Conservation (phyloP, 2,113 vertebrate genomes). For the Microtus pennsylvanicus region DNA sequence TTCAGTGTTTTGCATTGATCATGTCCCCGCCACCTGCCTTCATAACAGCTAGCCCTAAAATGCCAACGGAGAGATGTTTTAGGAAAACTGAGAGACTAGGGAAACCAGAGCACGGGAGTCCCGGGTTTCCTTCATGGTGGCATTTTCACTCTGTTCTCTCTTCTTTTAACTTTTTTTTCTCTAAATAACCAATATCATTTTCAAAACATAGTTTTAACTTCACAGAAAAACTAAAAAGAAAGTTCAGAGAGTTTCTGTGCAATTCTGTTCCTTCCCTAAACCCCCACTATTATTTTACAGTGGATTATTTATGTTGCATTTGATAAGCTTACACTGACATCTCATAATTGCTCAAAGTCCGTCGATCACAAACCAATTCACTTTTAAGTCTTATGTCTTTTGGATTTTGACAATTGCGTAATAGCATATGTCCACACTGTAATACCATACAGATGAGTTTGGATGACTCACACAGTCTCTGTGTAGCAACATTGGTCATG, state of each 20-base stretch:
- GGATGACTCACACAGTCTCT: background rate
- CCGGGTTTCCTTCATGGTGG: rapidly evolving
- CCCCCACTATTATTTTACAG: too few relatives aligned
- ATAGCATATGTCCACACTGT: background rate
- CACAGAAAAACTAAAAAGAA: background rate
- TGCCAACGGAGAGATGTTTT: background rate
- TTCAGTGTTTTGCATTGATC: background rate
- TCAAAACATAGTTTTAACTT: background rate
- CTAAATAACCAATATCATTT: background rate
- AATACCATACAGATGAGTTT: background rate
- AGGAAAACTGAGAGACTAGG: too few relatives aligned
- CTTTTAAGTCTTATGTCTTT: background rate
- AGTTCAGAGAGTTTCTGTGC: background rate
- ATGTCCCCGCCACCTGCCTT: background rate
- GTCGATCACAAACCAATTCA: too few relatives aligned
- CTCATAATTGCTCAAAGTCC: background rate
- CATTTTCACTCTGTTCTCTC: background rate
- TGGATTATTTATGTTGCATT: background rate
- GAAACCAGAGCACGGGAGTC: background rate
- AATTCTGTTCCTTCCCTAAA: background rate
- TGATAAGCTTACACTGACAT: too few relatives aligned
- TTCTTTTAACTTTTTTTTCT: background rate
- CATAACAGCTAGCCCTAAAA: background rate
- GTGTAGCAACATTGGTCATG: background rate
- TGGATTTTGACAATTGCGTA: background rate